Conservation (phyloP, 2,113 vertebrate genomes). For the Neogobius melanostomus region DNA sequence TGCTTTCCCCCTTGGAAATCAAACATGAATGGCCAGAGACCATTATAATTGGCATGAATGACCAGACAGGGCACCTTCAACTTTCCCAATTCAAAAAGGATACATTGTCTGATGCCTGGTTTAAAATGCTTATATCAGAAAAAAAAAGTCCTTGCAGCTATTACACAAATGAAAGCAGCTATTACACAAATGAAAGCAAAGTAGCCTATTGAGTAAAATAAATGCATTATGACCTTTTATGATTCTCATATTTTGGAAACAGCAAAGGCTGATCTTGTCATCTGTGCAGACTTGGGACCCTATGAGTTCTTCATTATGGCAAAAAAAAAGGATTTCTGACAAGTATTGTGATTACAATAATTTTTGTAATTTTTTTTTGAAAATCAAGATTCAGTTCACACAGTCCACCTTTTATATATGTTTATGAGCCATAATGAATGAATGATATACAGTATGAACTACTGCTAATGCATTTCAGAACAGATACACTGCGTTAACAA, state of each 20-base stretch:
- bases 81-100: neutral
- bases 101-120: neutral
- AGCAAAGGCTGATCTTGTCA: too few relatives aligned
- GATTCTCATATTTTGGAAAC: neutral
- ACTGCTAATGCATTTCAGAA: too few relatives aligned
- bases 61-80: conserved; percentile 2
- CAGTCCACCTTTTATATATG: too few relatives aligned
- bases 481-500: too few relatives aligned
- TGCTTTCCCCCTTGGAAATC: neutral
- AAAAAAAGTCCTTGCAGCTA: neutral
- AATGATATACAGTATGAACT: too few relatives aligned
- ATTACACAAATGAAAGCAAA: neutral
- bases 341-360: too few relatives aligned
- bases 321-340: too few relatives aligned
- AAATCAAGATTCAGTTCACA: too few relatives aligned
- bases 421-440: too few relatives aligned
- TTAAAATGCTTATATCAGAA: neutral
- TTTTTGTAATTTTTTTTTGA: too few relatives aligned
- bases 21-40: neutral
- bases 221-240: neutral
- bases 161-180: neutral
- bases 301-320: too few relatives aligned
- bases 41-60: neutral
- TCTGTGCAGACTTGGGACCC: too few relatives aligned
- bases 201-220: neutral